Percentiles rank a stretch among this genome's conserved stretches.
Conservation (phyloP, 2,888 invertebrate genomes). For the Pachydiplax longipennis region DNA sequence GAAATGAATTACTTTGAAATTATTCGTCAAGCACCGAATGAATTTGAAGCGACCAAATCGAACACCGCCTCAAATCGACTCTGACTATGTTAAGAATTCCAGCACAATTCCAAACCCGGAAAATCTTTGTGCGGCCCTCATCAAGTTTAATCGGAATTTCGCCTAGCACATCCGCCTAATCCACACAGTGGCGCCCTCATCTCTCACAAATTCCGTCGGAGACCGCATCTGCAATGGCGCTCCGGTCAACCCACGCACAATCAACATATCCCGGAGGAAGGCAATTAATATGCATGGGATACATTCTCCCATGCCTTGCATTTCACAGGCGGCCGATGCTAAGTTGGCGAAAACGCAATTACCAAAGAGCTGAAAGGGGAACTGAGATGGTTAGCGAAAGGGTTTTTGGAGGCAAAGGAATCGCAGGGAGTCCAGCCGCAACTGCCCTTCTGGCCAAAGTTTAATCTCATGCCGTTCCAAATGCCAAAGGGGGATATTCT, state of each 20-base stretch:
- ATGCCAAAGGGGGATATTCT: too few species aligned
- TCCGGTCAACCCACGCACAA: conserved; percentile 35
- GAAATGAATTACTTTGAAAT: too few species aligned
- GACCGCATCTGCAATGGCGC: conserved; percentile 39
- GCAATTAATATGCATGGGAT: conserved; percentile 41
- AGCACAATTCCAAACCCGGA: neutral
- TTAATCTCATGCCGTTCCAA: conserved; percentile 14
- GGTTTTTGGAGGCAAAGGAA: neutral
- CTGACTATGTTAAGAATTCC: too few species aligned
- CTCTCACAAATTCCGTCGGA: conserved; percentile 16
- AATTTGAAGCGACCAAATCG: too few species aligned
- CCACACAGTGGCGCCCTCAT: neutral
- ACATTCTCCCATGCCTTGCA: conserved; percentile 31
- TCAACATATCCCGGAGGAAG: conserved; percentile 7
- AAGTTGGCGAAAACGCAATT: conserved; percentile 42
- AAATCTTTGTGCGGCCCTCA: neutral
- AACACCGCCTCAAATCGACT: too few species aligned
- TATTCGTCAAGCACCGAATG: too few species aligned
- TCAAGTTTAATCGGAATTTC: conserved; percentile 9
- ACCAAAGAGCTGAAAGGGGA: conserved; percentile 23
- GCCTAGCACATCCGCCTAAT: neutral
- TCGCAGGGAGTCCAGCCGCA: neutral
- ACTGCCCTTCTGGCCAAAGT: neutral
- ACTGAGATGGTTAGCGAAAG: conserved; percentile 27
- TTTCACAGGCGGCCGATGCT: conserved; percentile 39